phyloP scores from a whole-genome alignment of 2,888 invertebrate genomes.

The Ichneumoninae sp. region DNA sequence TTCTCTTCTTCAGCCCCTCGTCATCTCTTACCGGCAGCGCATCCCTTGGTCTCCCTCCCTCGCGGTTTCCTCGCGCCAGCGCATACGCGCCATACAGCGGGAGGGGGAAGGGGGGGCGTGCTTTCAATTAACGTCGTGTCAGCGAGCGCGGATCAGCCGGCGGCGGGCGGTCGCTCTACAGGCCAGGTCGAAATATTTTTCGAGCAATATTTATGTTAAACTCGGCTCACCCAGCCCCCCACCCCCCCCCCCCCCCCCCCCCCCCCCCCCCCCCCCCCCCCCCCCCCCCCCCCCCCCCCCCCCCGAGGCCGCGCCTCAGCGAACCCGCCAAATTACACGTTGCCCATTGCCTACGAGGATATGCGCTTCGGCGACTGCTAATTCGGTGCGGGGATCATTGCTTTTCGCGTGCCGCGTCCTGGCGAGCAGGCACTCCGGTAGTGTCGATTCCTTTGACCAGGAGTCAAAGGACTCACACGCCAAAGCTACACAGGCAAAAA shows the following conservation, averaged over 20 bases:
- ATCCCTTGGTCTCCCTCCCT: conserved; percentile 50
- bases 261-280: background rate
- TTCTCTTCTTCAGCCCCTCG: conserved; percentile 45
- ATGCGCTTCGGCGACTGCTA: conserved; percentile 58
- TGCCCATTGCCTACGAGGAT: conserved; percentile 47
- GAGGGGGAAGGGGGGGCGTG: conserved; percentile 65
- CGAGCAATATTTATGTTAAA: conserved; percentile 80
- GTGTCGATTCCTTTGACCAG: background rate
- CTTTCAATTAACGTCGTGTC: conserved; percentile 81
- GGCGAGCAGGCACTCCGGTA: background rate
- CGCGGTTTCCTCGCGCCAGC: conserved; percentile 27
- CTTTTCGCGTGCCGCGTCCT: background rate
- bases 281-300: conserved; percentile 3
- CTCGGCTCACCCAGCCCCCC: conserved; percentile 62
- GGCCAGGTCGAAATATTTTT: conserved; percentile 78
- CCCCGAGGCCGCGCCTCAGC: conserved; percentile 42
- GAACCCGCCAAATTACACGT: conserved; percentile 55
- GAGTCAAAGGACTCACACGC: background rate
- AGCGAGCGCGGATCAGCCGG: conserved; percentile 78
- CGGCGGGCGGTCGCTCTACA: conserved; percentile 70
- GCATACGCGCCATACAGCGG: conserved; percentile 27
- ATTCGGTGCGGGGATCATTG: conserved; percentile 46
- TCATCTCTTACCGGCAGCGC: conserved; percentile 49
- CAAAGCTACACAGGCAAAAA: too few species aligned
- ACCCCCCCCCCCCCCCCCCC: background rate